phyloP scores from a whole-genome alignment of 2,888 invertebrate species.

The Andrena chrysosceles region DNA sequence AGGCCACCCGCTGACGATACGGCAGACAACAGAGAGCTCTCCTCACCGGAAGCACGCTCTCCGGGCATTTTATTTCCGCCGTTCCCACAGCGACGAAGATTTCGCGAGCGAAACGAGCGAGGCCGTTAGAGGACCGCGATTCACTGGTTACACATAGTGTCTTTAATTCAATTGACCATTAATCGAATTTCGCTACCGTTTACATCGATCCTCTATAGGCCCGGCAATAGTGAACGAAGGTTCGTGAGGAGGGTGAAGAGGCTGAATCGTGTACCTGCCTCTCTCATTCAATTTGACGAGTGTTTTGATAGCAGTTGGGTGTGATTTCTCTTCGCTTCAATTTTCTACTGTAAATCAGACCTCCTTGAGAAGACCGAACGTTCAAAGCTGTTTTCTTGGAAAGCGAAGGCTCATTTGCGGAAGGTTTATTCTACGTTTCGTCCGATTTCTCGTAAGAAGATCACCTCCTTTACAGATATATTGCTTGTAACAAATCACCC shows the following conservation, averaged over 20 bases:
- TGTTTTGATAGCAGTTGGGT: neutral
- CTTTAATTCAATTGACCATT: neutral
- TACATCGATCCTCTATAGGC: neutral
- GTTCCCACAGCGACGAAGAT: neutral
- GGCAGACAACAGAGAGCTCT: constrained; percentile 25
- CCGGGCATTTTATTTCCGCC: constrained; percentile 27
- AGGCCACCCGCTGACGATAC: constrained; percentile 16
- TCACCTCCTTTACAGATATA: neutral
- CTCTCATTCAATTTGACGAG: neutral
- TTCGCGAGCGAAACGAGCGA: neutral
- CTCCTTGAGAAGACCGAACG: neutral
- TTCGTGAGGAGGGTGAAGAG: neutral
- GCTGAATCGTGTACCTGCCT: neutral
- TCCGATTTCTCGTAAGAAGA: too few relatives aligned
- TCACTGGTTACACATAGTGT: neutral
- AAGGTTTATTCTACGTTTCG: neutral
- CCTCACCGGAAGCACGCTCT: constrained; percentile 5
- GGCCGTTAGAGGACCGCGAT: neutral
- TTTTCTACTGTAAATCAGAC: neutral
- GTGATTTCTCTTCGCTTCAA: neutral
- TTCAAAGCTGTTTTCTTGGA: neutral
- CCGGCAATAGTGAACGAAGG: neutral
- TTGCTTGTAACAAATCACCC: neutral
- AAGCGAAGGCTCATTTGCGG: neutral
- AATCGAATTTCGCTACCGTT: neutral